A percentile compares a stretch with the other conserved stretches of the same genome.
These are phyloP conservation scores for Butorides virescens DNA, from an alignment of 2,113 vertebrate genomes.

Conservation along the genomic window DNA sequence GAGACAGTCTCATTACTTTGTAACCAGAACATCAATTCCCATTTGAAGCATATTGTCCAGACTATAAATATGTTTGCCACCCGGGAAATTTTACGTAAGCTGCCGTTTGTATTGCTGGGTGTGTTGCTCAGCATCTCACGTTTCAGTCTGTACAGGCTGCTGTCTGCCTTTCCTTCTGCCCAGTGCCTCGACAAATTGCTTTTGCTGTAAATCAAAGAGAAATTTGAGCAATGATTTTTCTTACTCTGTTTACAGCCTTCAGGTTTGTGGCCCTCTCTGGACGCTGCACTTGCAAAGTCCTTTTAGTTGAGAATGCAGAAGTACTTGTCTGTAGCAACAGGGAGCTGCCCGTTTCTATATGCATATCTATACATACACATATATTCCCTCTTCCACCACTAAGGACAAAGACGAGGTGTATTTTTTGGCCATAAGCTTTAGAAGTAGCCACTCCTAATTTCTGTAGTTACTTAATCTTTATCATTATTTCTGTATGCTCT, in stretches of 20 bases:
- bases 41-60: not conserved
- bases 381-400: not conserved
- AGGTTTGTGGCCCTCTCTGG: not conserved
- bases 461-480: not conserved
- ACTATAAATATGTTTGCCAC: not conserved
- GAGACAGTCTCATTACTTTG: not conserved
- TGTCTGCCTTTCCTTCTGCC: not conserved
- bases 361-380: too few species aligned
- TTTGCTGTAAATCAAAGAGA: not conserved
- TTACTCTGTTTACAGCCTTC: not conserved
- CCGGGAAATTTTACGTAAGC: not conserved
- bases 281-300: not conserved
- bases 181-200: not conserved
- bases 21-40: not conserved
- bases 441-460: not conserved
- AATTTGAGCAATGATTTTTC: not conserved
- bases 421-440: not conserved
- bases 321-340: not conserved
- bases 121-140: not conserved
- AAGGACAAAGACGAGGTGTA: not conserved
- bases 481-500: accelerated
- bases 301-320: not conserved
- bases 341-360: not conserved
- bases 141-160: not conserved
- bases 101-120: not conserved